Evolutionary conservation across 2,888 invertebrate genomes (phyloP).

Genomic region (Coenonympha arcania): DNA sequence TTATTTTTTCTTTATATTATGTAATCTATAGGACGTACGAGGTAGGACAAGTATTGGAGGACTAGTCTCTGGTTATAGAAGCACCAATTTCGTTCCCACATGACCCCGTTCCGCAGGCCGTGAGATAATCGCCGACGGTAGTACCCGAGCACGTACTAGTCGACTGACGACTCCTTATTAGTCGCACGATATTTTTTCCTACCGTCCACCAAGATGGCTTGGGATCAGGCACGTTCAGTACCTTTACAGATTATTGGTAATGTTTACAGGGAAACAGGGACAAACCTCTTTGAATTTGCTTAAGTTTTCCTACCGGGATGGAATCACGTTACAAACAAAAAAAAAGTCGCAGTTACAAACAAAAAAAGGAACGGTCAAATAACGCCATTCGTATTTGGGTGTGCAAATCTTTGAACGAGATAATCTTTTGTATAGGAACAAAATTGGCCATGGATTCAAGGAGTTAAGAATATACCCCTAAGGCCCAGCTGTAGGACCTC

Average conservation of each 20-base stretch:
- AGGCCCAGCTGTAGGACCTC: too few relatives aligned
- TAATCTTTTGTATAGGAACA: too few relatives aligned
- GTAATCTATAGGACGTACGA: too few relatives aligned
- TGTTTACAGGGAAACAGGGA: conserved; percentile 37
- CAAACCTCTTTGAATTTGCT: conserved; percentile 9
- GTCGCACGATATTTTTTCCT: conserved; percentile 52
- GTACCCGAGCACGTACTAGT: conserved; percentile 60
- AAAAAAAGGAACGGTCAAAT: too few relatives aligned
- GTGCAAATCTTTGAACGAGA: too few relatives aligned
- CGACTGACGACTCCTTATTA: conserved; percentile 47
- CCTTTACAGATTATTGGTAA: conserved; percentile 40
- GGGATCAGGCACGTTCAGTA: conserved; percentile 39
- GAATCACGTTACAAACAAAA: conserved; percentile 12
- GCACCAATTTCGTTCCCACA: conserved; percentile 58
- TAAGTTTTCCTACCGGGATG: conserved; percentile 13
- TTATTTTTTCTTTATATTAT: too few relatives aligned
- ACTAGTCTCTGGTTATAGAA: too few relatives aligned
- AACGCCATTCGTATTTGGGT: too few relatives aligned
- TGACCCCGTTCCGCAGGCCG: conserved; percentile 63
- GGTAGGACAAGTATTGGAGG: too few relatives aligned
- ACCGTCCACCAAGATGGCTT: conserved; percentile 39
- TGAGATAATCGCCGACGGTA: conserved; percentile 69
- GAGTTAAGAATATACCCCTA: too few relatives aligned
- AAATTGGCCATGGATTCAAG: too few relatives aligned
- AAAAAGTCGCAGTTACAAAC: too few relatives aligned